These are phyloP conservation scores for Numida meleagris DNA, from an alignment of 2,113 vertebrate species.

Conservation along the genomic window DNA sequence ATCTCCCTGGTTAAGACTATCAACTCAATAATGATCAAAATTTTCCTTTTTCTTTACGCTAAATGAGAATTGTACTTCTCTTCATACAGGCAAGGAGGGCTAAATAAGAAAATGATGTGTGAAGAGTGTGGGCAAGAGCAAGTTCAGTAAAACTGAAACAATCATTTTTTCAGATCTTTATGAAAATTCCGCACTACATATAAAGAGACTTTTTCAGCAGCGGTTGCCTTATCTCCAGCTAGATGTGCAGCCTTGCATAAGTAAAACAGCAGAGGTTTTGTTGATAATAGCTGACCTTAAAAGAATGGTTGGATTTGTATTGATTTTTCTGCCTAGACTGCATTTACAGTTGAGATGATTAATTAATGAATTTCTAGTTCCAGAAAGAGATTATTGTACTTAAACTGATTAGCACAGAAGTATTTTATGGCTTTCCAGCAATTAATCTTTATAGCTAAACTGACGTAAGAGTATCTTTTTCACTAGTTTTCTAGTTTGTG, in stretches of 20 bases:
- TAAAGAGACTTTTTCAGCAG: background rate
- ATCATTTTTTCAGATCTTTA: background rate
- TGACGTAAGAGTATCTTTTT: background rate
- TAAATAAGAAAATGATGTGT: background rate
- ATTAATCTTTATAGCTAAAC: slow-evolving; percentile 48
- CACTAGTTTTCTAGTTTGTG: background rate
- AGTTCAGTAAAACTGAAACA: background rate
- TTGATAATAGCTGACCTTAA: slow-evolving; percentile 27
- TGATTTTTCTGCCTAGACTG: slow-evolving; percentile 46
- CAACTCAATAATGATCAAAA: background rate
- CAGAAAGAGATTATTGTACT: slow-evolving; percentile 46
- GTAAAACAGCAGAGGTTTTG: slow-evolving; percentile 16
- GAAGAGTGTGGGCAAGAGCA: background rate
- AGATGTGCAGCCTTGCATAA: slow-evolving; percentile 14
- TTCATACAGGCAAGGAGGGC: background rate
- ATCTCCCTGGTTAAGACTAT: background rate
- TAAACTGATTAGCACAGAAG: slow-evolving; percentile 33
- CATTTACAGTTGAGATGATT: slow-evolving; percentile 12
- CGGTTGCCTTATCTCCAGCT: background rate
- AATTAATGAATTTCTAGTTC: slow-evolving; percentile 50
- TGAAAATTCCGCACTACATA: background rate
- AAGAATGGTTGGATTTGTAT: background rate
- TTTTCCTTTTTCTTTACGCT: background rate
- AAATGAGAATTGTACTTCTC: background rate
- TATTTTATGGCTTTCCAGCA: slow-evolving; percentile 28